phyloP scores from a whole-genome alignment of 1,140 invertebrate species.

The Achroia grisella region DNA sequence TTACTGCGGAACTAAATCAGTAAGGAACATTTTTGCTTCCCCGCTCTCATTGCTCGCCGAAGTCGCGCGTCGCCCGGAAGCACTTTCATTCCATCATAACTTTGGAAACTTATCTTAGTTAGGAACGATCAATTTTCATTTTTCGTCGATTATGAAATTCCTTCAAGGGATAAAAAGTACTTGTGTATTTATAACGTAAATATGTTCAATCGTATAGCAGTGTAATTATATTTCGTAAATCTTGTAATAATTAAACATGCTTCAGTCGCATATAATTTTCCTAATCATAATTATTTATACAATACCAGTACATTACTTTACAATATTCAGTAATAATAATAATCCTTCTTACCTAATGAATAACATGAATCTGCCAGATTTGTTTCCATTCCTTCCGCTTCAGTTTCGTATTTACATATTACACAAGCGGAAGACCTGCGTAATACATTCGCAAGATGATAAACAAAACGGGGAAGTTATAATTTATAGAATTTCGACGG shows the following conservation, averaged over 20 bases:
- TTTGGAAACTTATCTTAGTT: constrained; percentile 66
- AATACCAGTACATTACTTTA: too few species aligned
- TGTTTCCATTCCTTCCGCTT: constrained; percentile 56
- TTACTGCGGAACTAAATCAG: constrained; percentile 42
- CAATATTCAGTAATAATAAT: too few species aligned
- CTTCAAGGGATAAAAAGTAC: constrained; percentile 19
- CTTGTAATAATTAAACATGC: too few species aligned
- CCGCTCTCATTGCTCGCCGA: constrained; percentile 10
- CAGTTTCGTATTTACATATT: constrained; percentile 54
- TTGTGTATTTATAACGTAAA: not conserved
- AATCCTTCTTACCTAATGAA: constrained; percentile 12
- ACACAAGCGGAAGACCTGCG: constrained; percentile 44
- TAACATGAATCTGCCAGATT: constrained; percentile 39
- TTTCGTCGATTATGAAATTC: constrained; percentile 50
- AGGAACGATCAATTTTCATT: constrained; percentile 69
- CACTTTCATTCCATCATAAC: constrained; percentile 62
- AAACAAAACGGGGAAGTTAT: constrained; percentile 55
- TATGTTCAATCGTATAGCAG: not conserved
- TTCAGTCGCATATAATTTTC: too few species aligned
- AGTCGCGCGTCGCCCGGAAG: constrained; percentile 22
- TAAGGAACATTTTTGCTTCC: constrained; percentile 48
- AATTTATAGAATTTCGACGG: constrained; percentile 45
- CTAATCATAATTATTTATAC: too few species aligned
- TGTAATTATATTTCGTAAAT: too few species aligned
- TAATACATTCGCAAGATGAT: constrained; percentile 57